Percentiles rank a stretch among this genome's conserved stretches.
Evolutionary conservation across 2,113 vertebrate genomes (phyloP).

Genomic region (Mugil cephalus): DNA sequence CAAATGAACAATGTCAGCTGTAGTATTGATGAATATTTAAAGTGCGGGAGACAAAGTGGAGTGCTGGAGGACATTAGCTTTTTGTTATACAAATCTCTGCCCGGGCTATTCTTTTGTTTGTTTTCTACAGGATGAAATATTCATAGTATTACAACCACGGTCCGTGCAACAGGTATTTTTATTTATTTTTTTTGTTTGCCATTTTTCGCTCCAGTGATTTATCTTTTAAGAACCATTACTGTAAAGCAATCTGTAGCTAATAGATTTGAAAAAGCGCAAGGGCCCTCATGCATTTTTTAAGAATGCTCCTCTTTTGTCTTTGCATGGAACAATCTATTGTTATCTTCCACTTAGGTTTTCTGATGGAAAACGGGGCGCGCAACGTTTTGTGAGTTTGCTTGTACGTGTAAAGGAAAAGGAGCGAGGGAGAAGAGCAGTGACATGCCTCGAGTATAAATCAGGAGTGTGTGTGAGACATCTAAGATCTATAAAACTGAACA

Average conservation of each 20-base stretch:
- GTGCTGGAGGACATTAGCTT: conserved; percentile 42
- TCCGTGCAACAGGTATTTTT: conserved; percentile 40
- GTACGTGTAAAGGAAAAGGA: conserved; percentile 18
- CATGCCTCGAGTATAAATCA: conserved; percentile 34
- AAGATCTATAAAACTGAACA: conserved; percentile 51
- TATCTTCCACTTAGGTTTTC: conserved; percentile 41
- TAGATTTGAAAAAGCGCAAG: conserved; percentile 49
- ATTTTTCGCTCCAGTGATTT: conserved; percentile 6
- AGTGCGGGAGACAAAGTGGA: conserved; percentile 61
- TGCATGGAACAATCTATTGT: conserved; percentile 59
- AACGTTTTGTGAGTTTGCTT: not conserved
- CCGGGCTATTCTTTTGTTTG: conserved; percentile 67
- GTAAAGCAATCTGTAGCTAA: conserved; percentile 23
- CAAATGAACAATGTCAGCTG: conserved; percentile 73
- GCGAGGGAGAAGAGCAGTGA: conserved; percentile 19
- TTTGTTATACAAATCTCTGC: conserved; percentile 63
- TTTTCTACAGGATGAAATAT: conserved; percentile 75
- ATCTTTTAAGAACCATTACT: conserved; percentile 28
- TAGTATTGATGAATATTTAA: conserved; percentile 82
- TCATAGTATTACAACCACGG: conserved; percentile 71
- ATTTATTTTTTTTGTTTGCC: not conserved
- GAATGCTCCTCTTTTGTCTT: conserved; percentile 58
- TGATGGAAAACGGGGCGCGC: conserved; percentile 2
- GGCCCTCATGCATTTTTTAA: conserved; percentile 73
- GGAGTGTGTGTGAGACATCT: conserved; percentile 37